A percentile compares a stretch with the other conserved stretches of the same genome.
Conservation (phyloP, 1,140 invertebrate genomes). For the Drosophila varians region DNA sequence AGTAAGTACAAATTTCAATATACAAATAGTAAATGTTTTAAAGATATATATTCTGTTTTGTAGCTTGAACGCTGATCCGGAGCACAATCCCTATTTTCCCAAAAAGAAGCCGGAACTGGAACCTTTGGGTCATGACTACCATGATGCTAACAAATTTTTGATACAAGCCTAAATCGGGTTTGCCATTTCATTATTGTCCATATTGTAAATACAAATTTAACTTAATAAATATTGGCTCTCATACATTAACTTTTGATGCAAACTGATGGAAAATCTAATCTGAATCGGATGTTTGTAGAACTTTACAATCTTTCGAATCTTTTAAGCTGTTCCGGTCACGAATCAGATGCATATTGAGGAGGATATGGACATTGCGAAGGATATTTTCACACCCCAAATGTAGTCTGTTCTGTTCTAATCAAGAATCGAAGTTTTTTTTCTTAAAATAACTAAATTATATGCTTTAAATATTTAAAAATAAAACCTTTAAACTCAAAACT, state of each 20-base stretch:
- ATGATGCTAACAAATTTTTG: constrained; percentile 17
- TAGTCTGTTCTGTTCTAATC: too few species aligned
- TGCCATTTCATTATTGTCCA: not conserved
- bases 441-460: too few species aligned
- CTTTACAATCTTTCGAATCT: too few species aligned
- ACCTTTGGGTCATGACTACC: constrained; percentile 32
- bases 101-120: constrained; percentile 86
- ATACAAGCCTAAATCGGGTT: not conserved
- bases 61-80: constrained; percentile 90
- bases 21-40: constrained; percentile 18
- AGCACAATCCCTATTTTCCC: constrained; percentile 91
- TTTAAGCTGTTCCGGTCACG: too few species aligned
- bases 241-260: constrained; percentile 6
- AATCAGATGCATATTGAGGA: too few species aligned
- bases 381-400: too few species aligned
- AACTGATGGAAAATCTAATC: too few species aligned
- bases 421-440: too few species aligned
- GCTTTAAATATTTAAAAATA: too few species aligned
- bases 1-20: constrained; percentile 49
- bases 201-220: constrained; percentile 4
- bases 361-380: too few species aligned
- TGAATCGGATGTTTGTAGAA: too few species aligned
- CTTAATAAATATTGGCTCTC: not conserved
- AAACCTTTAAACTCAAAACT: too few species aligned
- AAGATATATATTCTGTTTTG: constrained; percentile 48